Base-by-base conservation (phyloP, 2,797 vertebrate genomes). In the Margarornis squamiger region DNA sequence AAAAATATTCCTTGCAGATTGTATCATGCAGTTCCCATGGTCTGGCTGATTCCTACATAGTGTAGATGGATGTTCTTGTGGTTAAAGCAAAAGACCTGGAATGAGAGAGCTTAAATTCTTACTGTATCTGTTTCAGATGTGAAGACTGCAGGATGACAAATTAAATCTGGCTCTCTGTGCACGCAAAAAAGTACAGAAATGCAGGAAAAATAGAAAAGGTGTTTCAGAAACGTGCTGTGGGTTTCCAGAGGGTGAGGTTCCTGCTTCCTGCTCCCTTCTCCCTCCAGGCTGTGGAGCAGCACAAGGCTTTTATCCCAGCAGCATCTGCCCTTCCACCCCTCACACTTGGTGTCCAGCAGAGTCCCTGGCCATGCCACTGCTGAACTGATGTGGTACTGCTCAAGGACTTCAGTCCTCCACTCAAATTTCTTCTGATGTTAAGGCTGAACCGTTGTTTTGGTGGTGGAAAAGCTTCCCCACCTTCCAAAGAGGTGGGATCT, bases 61-160 rank as follows among this genome's bases (percentile, higher is more conserved):
- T 62, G 41, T 39, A 86, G 68, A 86, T 77, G 54, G 54, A 92
- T 94, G 68, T 80, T 92, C 67, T 51, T 91, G 87, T 89, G 91
- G 88, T 92, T 92, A 89, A 67, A 86, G 86, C 73, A 78, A 67
- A 84, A 85, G 77, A 63, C 59, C 80, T 94, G 59, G 65, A 94
- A 67, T 57, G 38, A 86, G 55, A 67, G 67, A 85, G 55, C 48
- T 55, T 45, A 61, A 86, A 91, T 93, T 93, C 88, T 65, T 88
- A 3, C 59, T 61, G 13, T 79, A 79, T 92, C 90, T 92, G 45
- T 57, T 67, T 92, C 74, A 72, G 45, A 45, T 49, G 48, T 34
- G 62, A 49, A 68, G 75, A 61, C 68, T 88, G 75, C 39, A 26
- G 39, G 22, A 49, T 10, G 48, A 84, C 58, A 95, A 80, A 80